Percentiles rank a stretch among this genome's conserved stretches.
Conservation (phyloP, 2,113 vertebrate genomes). For the Polypterus senegalus region DNA sequence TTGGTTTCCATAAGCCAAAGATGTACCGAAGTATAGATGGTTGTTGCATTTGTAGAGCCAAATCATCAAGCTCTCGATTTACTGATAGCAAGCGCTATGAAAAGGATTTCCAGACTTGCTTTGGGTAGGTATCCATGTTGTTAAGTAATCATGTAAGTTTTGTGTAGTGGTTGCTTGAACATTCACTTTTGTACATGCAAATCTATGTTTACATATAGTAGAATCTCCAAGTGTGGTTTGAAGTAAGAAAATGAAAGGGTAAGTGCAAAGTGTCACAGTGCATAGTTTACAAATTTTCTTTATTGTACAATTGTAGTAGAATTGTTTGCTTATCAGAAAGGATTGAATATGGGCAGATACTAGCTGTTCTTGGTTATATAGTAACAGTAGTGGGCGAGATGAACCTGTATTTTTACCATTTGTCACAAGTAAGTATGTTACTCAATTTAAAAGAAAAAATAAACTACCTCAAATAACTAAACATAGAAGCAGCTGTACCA, state of each 20-base stretch:
- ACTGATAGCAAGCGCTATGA: slow-evolving; percentile 97
- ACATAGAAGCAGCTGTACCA: no score
- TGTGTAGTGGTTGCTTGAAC: neutral
- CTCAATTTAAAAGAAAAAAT: no score
- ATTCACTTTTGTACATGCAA: slow-evolving; percentile 3
- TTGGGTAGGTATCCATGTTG: slow-evolving; percentile 65
- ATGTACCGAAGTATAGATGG: slow-evolving; percentile 96
- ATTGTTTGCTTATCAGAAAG: no score
- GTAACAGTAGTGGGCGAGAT: no score
- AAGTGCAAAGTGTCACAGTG: no score
- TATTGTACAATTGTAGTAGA: no score
- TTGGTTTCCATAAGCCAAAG: slow-evolving; percentile 99
- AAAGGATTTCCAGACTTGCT: slow-evolving; percentile 92
- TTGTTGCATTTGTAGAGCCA: slow-evolving; percentile 96
- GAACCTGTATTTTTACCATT: no score
- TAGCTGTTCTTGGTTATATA: no score
- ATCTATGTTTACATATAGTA: fast-evolving
- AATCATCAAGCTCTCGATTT: slow-evolving; percentile 95
- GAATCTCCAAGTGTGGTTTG: neutral
- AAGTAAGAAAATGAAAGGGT: neutral
- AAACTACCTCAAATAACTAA: no score
- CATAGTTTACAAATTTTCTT: no score
- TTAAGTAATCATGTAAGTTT: slow-evolving; percentile 2
- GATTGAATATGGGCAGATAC: no score
- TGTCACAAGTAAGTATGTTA: no score